phyloP scores from a whole-genome alignment of 2,113 vertebrate species.

The Odontophorus gujanensis region DNA sequence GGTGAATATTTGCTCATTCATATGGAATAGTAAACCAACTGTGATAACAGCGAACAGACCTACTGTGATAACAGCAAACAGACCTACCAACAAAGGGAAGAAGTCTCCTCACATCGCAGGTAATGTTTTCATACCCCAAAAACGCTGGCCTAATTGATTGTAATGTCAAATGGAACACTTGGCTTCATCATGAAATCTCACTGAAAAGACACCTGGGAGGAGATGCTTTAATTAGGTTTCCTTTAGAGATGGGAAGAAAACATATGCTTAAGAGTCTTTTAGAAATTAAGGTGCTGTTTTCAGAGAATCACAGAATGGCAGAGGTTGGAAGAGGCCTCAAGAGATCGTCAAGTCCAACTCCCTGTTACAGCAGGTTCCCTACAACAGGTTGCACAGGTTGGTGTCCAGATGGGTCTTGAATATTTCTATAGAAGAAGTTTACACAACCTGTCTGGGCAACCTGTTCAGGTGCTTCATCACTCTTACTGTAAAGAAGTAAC shows the following conservation, averaged over 20 bases:
- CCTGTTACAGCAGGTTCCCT: not conserved
- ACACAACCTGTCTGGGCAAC: too few relatives aligned
- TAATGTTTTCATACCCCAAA: not conserved
- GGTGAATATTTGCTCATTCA: not conserved
- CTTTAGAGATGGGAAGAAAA: not conserved
- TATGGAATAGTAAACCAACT: not conserved
- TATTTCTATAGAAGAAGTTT: too few relatives aligned
- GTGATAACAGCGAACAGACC: not conserved
- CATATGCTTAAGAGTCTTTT: not conserved
- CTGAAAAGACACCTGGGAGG: not conserved
- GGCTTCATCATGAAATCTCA: not conserved
- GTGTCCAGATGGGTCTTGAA: too few relatives aligned
- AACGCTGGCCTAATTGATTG: not conserved
- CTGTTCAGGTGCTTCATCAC: too few relatives aligned
- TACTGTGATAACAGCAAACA: not conserved
- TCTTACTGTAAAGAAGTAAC: too few relatives aligned
- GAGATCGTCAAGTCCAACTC: too few relatives aligned
- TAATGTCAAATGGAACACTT: too few relatives aligned
- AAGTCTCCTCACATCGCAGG: not conserved
- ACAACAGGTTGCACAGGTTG: too few relatives aligned
- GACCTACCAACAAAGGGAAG: not conserved
- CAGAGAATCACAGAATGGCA: too few relatives aligned
- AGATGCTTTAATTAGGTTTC: not conserved
- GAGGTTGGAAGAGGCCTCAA: too few relatives aligned
- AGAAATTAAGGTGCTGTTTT: not conserved